Evolutionary conservation across 2,888 invertebrate genomes (phyloP).

Genomic region (Geotrupes spiniger): DNA sequence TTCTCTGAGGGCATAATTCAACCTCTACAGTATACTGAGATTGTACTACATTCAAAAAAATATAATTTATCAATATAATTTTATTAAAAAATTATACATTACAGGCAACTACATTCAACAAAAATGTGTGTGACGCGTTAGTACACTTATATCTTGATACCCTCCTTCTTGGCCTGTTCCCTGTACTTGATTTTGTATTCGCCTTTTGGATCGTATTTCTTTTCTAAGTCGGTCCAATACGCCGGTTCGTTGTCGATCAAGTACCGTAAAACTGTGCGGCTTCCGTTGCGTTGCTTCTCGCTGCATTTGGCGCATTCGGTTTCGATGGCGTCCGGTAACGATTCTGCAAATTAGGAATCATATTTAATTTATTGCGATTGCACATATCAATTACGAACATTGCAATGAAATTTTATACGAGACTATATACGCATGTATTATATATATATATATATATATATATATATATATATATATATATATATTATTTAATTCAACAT

Average conservation of each 20-base stretch:
- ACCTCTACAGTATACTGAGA: too few species aligned
- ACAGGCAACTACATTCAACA: too few species aligned
- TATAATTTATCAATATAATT: too few species aligned
- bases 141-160: neutral
- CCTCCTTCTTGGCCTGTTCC: slow-evolving; percentile 18
- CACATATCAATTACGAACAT: neutral
- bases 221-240: slow-evolving; percentile 63
- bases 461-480: too few species aligned
- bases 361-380: neutral
- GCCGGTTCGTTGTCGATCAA: slow-evolving; percentile 60
- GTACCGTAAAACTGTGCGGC: slow-evolving; percentile 60
- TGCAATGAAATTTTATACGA: too few species aligned
- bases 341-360: slow-evolving; percentile 40
- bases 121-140: too few species aligned
- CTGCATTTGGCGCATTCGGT: slow-evolving; percentile 64
- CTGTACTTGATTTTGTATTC: slow-evolving; percentile 35
- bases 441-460: too few species aligned
- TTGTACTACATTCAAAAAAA: too few species aligned
- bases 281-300: slow-evolving; percentile 56
- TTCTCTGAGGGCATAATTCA: too few species aligned
- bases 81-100: too few species aligned
- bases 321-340: slow-evolving; percentile 60
- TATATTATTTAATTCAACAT: too few species aligned
- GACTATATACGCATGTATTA: too few species aligned
- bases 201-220: slow-evolving; percentile 61